These are phyloP conservation scores for Channa maculata DNA, from an alignment of 2,113 vertebrate genomes.

Conservation along the genomic window DNA sequence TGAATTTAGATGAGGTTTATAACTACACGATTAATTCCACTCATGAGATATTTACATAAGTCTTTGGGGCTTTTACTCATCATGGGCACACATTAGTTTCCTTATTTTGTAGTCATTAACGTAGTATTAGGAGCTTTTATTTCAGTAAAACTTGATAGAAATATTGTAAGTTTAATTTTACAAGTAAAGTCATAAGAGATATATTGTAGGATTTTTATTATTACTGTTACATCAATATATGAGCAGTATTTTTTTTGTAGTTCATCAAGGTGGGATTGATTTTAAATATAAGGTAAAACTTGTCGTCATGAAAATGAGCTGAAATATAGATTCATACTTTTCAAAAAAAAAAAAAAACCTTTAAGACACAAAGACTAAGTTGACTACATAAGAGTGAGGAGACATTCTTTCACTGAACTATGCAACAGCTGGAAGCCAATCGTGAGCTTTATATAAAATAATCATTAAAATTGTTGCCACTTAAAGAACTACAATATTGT, in stretches of 20 bases:
- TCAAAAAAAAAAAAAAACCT: too few relatives aligned
- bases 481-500: too few relatives aligned
- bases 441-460: background rate
- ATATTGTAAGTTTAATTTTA: too few relatives aligned
- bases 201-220: too few relatives aligned
- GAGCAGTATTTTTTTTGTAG: too few relatives aligned
- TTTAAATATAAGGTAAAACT: background rate
- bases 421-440: background rate
- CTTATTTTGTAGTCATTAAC: background rate
- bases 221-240: too few relatives aligned
- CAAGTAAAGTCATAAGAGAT: too few relatives aligned
- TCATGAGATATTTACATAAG: slow-evolving; percentile 13
- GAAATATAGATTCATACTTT: too few relatives aligned
- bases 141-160: background rate
- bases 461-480: background rate
- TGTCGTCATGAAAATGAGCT: background rate
- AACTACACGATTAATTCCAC: slow-evolving; percentile 16
- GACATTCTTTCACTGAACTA: background rate
- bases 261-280: background rate
- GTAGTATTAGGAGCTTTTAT: background rate
- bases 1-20: slow-evolving; percentile 32
- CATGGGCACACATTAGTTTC: background rate
- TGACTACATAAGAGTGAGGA: too few relatives aligned
- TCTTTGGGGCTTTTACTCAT: background rate
- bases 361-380: too few relatives aligned